Evolutionary conservation across 2,797 vertebrate species (phyloP).

Genomic region (Notoglanidium macrostoma): DNA sequence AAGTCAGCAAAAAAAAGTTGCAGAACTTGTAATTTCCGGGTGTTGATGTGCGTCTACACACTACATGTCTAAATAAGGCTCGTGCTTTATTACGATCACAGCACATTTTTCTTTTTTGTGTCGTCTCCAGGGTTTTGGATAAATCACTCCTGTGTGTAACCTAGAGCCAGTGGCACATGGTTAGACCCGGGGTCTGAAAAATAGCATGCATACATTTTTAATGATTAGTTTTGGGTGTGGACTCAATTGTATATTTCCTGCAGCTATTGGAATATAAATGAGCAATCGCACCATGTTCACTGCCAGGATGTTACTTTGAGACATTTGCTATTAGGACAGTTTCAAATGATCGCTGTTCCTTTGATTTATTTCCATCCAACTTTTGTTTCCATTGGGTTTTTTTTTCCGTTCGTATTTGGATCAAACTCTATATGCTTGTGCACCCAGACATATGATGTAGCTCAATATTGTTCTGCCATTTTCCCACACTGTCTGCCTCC

Average conservation of each 20-base stretch:
- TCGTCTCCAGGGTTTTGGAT: not conserved
- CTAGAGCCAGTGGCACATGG: not conserved
- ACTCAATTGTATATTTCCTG: not conserved
- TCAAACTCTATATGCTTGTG: not conserved
- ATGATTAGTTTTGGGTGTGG: not conserved
- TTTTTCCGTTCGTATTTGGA: not conserved
- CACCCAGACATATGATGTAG: not conserved
- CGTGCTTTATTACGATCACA: not conserved
- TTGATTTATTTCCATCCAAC: not conserved
- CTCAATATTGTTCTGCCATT: conserved; percentile 27
- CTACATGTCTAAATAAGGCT: not conserved
- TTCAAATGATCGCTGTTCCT: not conserved
- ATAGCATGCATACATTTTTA: not conserved
- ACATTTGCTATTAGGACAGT: conserved; percentile 1
- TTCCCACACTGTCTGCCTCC: conserved; percentile 27
- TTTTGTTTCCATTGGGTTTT: not conserved
- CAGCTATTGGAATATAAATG: not conserved
- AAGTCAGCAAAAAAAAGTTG: not conserved
- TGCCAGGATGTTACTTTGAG: not conserved
- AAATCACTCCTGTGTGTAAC: not conserved
- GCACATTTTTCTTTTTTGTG: not conserved
- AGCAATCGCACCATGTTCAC: not conserved
- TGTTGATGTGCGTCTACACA: not conserved
- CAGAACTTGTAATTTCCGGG: not conserved
- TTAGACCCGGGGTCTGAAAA: not conserved